phyloP scores from a whole-genome alignment of 2,113 vertebrate species.

The Sterna hirundo region DNA sequence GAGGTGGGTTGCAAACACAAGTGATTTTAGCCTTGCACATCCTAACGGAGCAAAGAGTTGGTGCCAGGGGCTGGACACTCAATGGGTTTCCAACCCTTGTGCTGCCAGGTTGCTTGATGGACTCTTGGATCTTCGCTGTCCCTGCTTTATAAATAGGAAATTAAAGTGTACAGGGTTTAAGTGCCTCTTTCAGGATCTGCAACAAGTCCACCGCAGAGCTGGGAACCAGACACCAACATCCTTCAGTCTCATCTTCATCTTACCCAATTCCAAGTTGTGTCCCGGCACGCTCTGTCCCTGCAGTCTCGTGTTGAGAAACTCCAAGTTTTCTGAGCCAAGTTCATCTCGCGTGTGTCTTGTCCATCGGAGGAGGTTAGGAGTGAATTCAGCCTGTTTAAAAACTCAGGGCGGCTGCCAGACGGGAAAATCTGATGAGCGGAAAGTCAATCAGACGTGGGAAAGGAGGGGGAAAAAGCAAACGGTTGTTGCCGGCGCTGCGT shows the following conservation, averaged over 20 bases:
- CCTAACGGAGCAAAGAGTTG: neutral
- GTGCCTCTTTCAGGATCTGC: neutral
- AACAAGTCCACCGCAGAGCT: neutral
- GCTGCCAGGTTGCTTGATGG: neutral
- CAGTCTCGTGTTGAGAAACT: neutral
- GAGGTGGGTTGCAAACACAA: neutral
- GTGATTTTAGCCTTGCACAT: neutral
- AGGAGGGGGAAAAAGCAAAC: neutral
- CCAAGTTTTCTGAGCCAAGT: neutral
- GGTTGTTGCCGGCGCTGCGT: accelerated
- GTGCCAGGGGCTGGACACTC: neutral
- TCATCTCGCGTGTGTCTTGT: neutral
- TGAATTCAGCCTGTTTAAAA: neutral
- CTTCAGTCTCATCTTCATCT: neutral
- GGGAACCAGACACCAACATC: neutral
- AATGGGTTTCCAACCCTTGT: neutral
- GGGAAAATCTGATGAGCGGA: slow-evolving; percentile 4
- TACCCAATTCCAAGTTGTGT: neutral
- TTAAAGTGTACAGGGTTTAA: neutral
- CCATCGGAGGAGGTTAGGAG: neutral
- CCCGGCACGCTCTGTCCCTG: neutral
- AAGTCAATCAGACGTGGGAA: neutral
- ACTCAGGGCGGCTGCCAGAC: neutral
- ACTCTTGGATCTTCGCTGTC: neutral
- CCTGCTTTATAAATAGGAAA: neutral